These are phyloP conservation scores for Aldabrachelys gigantea DNA, from an alignment of 2,113 vertebrate genomes.

Conservation along the genomic window DNA sequence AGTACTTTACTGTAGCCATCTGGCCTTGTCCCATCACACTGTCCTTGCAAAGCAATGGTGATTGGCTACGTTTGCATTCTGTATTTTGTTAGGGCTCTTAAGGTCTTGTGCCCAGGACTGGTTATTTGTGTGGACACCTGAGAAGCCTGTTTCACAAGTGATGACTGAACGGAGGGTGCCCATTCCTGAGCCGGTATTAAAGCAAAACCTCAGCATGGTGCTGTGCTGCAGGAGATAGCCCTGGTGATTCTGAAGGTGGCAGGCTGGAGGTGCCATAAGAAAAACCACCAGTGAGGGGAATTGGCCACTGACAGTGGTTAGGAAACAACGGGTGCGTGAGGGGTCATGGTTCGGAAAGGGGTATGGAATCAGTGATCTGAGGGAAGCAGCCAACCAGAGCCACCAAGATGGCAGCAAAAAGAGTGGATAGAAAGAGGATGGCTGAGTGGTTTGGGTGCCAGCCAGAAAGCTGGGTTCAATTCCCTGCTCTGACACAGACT, in stretches of 20 bases:
- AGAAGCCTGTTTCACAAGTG: rapidly evolving
- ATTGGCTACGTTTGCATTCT: background rate
- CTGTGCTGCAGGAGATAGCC: background rate
- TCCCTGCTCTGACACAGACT: background rate
- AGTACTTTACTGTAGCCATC: no score
- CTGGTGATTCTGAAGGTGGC: background rate
- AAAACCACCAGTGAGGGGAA: background rate
- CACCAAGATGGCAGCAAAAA: background rate
- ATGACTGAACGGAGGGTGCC: rapidly evolving
- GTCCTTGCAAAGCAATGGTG: background rate
- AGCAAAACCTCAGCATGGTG: background rate
- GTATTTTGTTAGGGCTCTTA: background rate
- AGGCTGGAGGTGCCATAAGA: background rate
- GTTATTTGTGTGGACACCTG: background rate
- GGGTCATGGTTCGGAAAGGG: background rate
- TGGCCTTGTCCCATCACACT: no score
- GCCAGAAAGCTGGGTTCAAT: background rate
- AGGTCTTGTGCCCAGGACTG: background rate
- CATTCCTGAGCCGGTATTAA: background rate
- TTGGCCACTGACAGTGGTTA: background rate
- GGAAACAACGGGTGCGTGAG: rapidly evolving
- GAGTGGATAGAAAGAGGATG: background rate
- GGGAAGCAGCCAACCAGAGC: background rate
- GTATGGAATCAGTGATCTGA: rapidly evolving
- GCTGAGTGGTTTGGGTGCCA: background rate